Evolutionary conservation across 1,140 invertebrate species (phyloP), one percentile per base, ranked within the genome.

Genomic region (Heliconius hermathena): DNA sequence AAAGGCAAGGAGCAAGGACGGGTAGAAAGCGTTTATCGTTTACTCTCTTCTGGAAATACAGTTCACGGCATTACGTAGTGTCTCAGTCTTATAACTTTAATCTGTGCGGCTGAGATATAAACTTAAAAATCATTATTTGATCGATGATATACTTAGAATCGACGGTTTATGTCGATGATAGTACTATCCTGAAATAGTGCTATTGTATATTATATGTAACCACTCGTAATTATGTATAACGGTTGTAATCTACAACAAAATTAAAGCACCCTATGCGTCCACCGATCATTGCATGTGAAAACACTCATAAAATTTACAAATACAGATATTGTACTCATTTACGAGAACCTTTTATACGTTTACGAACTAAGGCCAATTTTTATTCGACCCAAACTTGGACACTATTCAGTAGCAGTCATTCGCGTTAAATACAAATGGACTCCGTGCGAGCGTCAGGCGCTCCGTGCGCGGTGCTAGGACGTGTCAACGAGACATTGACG

Each of bases 1-100:
- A 93, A 94, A 94, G 93, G 93, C 93, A 93, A 93, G 93, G 91
- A 93, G 92, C 90, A 90, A 94, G 93, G 93, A 94, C 93, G 93
- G 93, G 93, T 93, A 93, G 88, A 93, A 93, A 94, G 92, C 92
- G 90, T 94, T 91, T 92, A 87, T 93, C 87, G 91, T 91, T 92
- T 92, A 91, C 91, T 92, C 88, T 87, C 90, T 88, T 91, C 88
- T 91, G 90, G 89, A 91, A 92, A 92, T 91, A 92, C 90, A 90
- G 88, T 91, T 91, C 88, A 91, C 89, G 88, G 92, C 90, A 85
- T 92, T 93, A 91, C 93, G 89, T 93, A 93, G 87, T 91, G 87
- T 89, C 87, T 93, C 93, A 94, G 91, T 93, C 92, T 93, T 93
- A 91, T 93, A 89, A 90, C 88, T 88, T 90, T 85, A 88, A 90